Base-by-base conservation (phyloP, 2,797 vertebrate genomes). In the Cetoscarus ocellatus region DNA sequence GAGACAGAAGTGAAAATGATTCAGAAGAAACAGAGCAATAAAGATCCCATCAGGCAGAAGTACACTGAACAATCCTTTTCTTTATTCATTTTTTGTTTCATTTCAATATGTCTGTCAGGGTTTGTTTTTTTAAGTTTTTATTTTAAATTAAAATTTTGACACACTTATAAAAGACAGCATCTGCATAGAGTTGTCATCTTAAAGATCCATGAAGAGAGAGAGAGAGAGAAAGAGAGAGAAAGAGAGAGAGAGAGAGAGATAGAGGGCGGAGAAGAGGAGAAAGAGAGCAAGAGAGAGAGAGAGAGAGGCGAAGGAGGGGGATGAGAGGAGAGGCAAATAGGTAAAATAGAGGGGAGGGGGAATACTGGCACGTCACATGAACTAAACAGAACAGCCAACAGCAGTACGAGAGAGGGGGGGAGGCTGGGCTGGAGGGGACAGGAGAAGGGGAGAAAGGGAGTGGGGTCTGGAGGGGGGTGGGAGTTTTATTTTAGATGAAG, bases 81-180 rank as follows among this genome's bases (percentile, higher is more conserved):
- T 95, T 95, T 94, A 94, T 94, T 94, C 88, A 70, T 94, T 89
- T 94, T 93, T 94, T 93, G 84, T 91, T 94, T 94, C 91, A 86
- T 92, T 92, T 95, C 94, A 93, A 92, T 91, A 94, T 92, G 91
- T 94, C 94, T 93, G 93, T 94, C 94, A 90, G 90, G 92, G 92
- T 93, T 91, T 91, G 77, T 90, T 91, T 93, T 94, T 88, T 89
- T 62, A 67, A 67, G 73, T 89, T 93, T 94, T 93, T 90, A 84
- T 92, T 94, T 94, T 90, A 93, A 95, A 92, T 92, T 94, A 94
- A 95, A 95, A 91, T 88, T 91, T 95, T 94, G 92, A 95, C 94
- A 95, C 94, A 95, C 93, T 95, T 95, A 95, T 94, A 95, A 95
- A 95, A 95, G 94, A 95, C 94, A 95, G 94, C 95, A 95, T 95